phyloP scores from a whole-genome alignment of 2,797 vertebrate species.

The Crocidura indochinensis region DNA sequence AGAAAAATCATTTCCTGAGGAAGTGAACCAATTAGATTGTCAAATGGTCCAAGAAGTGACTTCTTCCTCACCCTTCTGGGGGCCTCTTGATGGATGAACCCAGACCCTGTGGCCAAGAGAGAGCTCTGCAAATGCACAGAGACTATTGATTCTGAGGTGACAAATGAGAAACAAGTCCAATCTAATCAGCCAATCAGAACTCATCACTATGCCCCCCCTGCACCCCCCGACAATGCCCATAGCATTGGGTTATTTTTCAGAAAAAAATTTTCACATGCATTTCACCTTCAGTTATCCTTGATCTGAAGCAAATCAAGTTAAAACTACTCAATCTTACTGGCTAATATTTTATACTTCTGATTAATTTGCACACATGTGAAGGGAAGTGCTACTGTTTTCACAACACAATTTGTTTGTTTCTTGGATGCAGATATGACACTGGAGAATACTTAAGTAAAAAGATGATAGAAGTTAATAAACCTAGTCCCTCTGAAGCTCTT shows the following conservation, averaged over 20 bases:
- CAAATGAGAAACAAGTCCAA: slow-evolving; percentile 72
- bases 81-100: slow-evolving; percentile 67
- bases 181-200: slow-evolving; percentile 66
- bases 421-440: not conserved
- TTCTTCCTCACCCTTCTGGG: slow-evolving; percentile 56
- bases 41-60: not conserved
- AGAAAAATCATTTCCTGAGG: slow-evolving; percentile 68
- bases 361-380: not conserved
- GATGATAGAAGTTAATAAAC: not conserved
- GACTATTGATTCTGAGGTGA: slow-evolving; percentile 77
- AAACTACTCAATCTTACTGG: not conserved
- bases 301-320: not conserved
- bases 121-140: slow-evolving; percentile 62
- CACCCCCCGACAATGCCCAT: slow-evolving; percentile 48
- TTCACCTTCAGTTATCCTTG: slow-evolving; percentile 69
- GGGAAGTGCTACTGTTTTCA: slow-evolving; percentile 34
- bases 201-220: slow-evolving; percentile 40
- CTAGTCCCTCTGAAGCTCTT: not conserved
- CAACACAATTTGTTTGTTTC: not conserved
- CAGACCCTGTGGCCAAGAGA: slow-evolving; percentile 70
- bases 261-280: slow-evolving; percentile 57
- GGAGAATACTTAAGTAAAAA: not conserved
- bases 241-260: slow-evolving; percentile 61
- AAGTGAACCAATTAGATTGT: slow-evolving; percentile 73
- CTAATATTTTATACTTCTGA: not conserved